phyloP scores from a whole-genome alignment of 2,797 vertebrate species.

The Novumbra hubbsi region DNA sequence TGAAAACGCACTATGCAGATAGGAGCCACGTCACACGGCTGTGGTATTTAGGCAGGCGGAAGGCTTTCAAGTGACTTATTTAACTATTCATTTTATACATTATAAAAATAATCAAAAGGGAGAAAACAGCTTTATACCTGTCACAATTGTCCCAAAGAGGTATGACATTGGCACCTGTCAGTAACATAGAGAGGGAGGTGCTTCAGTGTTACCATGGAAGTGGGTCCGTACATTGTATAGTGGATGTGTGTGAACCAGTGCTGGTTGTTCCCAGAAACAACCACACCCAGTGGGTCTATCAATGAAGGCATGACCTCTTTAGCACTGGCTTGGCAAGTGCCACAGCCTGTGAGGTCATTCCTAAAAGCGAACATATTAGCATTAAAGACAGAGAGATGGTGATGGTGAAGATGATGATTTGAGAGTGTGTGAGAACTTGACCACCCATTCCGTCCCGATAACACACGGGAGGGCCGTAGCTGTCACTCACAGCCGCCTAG shows the following conservation, averaged over 20 bases:
- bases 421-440: constrained; percentile 28
- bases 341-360: constrained; percentile 11
- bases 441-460: constrained; percentile 48
- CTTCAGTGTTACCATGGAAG: background rate
- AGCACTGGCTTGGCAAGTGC: background rate
- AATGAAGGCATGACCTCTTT: background rate
- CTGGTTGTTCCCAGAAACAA: constrained; percentile 1
- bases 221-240: background rate
- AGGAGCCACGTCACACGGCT: constrained; percentile 40
- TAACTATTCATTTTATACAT: constrained; percentile 62
- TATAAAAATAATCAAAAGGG: constrained; percentile 48
- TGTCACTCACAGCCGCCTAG: constrained; percentile 48
- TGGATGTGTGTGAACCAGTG: background rate
- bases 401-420: background rate
- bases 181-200: background rate
- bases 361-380: constrained; percentile 9
- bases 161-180: background rate
- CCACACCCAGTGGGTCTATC: background rate
- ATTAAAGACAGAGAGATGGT: constrained; percentile 3
- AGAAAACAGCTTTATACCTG: constrained; percentile 36
- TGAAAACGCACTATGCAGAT: constrained; percentile 53
- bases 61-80: constrained; percentile 67
- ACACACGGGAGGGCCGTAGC: constrained; percentile 27
- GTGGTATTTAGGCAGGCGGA: constrained; percentile 25
- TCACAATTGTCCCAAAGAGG: constrained; percentile 13